Conservation (phyloP, 2,797 vertebrate species). For the Halcyon smyrnensis region DNA sequence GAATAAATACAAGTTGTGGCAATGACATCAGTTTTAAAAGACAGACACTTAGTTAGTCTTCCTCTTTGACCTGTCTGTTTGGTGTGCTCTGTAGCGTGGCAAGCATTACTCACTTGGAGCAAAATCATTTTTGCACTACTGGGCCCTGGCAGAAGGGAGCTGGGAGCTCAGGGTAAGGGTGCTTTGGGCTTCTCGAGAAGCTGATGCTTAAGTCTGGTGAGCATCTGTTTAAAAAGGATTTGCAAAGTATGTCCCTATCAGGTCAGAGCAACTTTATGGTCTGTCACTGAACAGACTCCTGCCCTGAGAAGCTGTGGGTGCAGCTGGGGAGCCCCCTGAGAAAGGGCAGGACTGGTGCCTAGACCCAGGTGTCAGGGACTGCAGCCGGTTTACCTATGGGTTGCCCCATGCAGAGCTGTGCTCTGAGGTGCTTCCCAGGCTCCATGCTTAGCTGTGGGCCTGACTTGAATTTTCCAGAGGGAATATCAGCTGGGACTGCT, state of each 20-base stretch:
- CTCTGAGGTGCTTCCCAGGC: background rate
- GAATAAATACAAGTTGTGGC: background rate
- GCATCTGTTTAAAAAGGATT: background rate
- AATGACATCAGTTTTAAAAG: background rate
- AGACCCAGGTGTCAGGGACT: accelerated
- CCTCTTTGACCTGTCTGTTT: background rate
- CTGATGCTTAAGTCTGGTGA: background rate
- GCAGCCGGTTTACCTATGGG: accelerated
- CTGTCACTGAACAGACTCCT: background rate
- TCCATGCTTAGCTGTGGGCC: background rate
- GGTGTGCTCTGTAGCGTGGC: background rate
- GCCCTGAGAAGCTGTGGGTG: background rate
- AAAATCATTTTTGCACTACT: background rate
- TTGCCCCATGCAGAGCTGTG: background rate
- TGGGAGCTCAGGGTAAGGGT: background rate
- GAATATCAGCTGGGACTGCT: background rate
- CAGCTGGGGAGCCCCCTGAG: background rate
- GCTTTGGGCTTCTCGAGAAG: background rate
- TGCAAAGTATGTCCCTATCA: background rate
- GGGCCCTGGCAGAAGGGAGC: background rate
- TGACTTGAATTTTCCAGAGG: background rate
- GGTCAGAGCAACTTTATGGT: background rate
- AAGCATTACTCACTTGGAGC: background rate
- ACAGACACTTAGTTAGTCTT: background rate
- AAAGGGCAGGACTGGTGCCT: background rate